Conservation (phyloP, 2,888 invertebrate species). For the Hoplodrina blanda region DNA sequence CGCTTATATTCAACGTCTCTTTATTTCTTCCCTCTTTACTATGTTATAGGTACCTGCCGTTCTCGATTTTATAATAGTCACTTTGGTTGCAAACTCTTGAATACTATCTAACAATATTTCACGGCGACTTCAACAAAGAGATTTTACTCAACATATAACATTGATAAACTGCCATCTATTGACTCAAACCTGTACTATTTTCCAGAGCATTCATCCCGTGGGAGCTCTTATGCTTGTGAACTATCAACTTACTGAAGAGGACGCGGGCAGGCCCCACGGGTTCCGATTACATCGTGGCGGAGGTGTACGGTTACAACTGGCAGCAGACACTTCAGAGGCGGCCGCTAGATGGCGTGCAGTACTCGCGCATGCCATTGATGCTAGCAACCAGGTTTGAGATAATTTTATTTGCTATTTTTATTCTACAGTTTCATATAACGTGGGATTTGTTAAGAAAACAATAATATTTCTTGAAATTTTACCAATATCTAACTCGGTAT, state of each 20-base stretch:
- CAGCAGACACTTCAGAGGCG: slow-evolving; percentile 94
- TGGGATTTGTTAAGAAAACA: not conserved
- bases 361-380: slow-evolving; percentile 94
- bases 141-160: not conserved
- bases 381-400: slow-evolving; percentile 91
- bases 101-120: not conserved
- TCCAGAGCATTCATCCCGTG: slow-evolving; percentile 95
- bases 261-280: slow-evolving; percentile 92
- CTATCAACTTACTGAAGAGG: slow-evolving; percentile 93
- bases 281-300: slow-evolving; percentile 93
- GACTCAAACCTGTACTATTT: slow-evolving; percentile 30
- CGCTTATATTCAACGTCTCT: slow-evolving; percentile 5
- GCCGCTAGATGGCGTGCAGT: slow-evolving; percentile 94
- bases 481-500: not conserved
- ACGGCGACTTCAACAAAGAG: not conserved
- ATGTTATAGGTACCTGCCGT: not conserved
- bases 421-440: not conserved
- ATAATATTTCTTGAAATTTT: not conserved
- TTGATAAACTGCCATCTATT: slow-evolving; percentile 60
- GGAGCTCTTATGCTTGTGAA: slow-evolving; percentile 97
- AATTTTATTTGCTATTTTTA: not conserved
- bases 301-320: slow-evolving; percentile 94
- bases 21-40: not conserved
- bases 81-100: not conserved
- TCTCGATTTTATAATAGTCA: not conserved